phyloP scores from a whole-genome alignment of 2,888 invertebrate species.

The Corbicula japonica region DNA sequence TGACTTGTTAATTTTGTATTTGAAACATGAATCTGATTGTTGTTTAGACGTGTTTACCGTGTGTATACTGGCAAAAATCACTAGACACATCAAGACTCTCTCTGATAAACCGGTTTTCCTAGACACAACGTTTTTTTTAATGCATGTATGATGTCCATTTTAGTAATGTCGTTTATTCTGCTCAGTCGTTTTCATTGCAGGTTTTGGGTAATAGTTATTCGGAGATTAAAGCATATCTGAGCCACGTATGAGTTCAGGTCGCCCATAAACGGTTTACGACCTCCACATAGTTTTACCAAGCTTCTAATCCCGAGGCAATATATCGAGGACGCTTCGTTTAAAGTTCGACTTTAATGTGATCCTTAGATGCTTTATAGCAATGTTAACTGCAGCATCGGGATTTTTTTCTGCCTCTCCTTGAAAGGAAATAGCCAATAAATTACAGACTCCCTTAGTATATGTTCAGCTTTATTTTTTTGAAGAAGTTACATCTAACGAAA shows the following conservation, averaged over 20 bases:
- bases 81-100: too few relatives aligned
- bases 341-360: conserved; percentile 14
- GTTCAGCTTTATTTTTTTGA: conserved; percentile 3
- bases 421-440: conserved; percentile 22
- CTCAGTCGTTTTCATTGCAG: too few relatives aligned
- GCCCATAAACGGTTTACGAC: conserved; percentile 20
- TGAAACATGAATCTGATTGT: too few relatives aligned
- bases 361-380: conserved; percentile 21
- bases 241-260: background rate
- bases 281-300: background rate
- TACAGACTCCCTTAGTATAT: background rate
- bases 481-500: conserved; percentile 5
- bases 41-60: too few relatives aligned
- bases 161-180: too few relatives aligned
- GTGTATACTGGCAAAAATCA: too few relatives aligned
- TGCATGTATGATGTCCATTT: too few relatives aligned
- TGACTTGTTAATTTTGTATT: too few relatives aligned
- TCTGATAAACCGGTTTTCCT: too few relatives aligned
- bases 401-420: conserved; percentile 1
- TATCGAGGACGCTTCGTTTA: conserved; percentile 21
- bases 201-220: background rate
- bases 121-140: too few relatives aligned
- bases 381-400: conserved; percentile 26
- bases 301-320: conserved; percentile 19
- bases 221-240: background rate